These are phyloP conservation scores for Anarsia innoxiella DNA, from an alignment of 2,888 invertebrate genomes.

Conservation along the genomic window DNA sequence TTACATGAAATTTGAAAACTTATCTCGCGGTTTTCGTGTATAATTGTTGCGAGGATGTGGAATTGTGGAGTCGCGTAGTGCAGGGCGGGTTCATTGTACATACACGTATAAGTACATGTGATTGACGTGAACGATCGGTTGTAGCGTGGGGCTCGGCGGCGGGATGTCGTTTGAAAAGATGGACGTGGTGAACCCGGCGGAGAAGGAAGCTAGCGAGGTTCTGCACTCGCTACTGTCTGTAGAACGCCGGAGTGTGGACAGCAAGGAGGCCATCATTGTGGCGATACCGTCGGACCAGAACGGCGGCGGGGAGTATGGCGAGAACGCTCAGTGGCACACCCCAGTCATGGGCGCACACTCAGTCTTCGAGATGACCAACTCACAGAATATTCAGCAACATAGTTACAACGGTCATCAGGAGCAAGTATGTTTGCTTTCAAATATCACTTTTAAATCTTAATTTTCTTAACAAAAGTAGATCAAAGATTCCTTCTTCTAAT, in stretches of 20 bases:
- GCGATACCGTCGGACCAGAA: slow-evolving; percentile 63
- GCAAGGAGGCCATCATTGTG: slow-evolving; percentile 70
- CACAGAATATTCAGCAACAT: slow-evolving; percentile 64
- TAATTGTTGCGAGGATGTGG: slow-evolving; percentile 40
- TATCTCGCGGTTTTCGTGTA: slow-evolving; percentile 68
- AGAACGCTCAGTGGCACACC: slow-evolving; percentile 78
- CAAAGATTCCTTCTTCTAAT: no score
- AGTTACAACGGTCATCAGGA: slow-evolving; percentile 68
- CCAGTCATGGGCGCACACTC: slow-evolving; percentile 75
- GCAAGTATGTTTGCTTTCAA: slow-evolving; percentile 53
- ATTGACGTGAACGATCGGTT: slow-evolving; percentile 65
- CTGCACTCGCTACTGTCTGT: slow-evolving; percentile 79
- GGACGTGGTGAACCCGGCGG: slow-evolving; percentile 79
- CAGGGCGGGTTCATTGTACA: slow-evolving; percentile 62
- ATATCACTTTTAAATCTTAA: no score
- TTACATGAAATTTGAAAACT: slow-evolving; percentile 75
- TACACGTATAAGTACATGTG: slow-evolving; percentile 68
- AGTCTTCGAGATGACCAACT: slow-evolving; percentile 59
- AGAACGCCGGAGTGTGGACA: slow-evolving; percentile 78
- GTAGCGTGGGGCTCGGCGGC: slow-evolving; percentile 51
- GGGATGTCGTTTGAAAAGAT: slow-evolving; percentile 73
- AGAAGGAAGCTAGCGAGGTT: slow-evolving; percentile 83
- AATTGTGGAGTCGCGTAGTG: slow-evolving; percentile 34
- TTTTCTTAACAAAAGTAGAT: no score
- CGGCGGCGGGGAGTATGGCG: slow-evolving; percentile 64